A percentile compares a stretch with the other conserved stretches of the same genome.
Evolutionary conservation across 1,140 invertebrate genomes (phyloP).

Genomic region (Odontomachus brunneus): DNA sequence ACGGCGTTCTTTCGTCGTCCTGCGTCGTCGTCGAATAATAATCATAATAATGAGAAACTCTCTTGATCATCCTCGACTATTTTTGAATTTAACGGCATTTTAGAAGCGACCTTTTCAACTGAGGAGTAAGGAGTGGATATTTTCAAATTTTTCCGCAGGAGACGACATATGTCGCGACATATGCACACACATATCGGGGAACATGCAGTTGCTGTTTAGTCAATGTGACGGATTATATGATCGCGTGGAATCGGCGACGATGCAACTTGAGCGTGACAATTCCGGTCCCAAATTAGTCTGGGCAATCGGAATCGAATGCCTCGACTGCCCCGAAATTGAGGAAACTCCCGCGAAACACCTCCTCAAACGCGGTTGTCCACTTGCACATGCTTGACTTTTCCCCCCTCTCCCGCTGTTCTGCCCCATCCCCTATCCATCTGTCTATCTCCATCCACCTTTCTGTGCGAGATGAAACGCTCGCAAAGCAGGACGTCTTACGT

Average conservation of each 20-base stretch:
- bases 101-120: not conserved
- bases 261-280: slow-evolving; percentile 18
- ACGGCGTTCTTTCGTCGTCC: slow-evolving; percentile 72
- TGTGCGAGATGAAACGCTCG: slow-evolving; percentile 30
- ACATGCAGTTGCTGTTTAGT: not conserved
- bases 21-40: slow-evolving; percentile 52
- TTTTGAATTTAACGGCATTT: slow-evolving; percentile 36
- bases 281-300: slow-evolving; percentile 9
- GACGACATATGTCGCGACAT: too few species aligned
- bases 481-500: slow-evolving; percentile 36
- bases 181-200: not conserved
- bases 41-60: slow-evolving; percentile 64
- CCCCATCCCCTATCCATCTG: slow-evolving; percentile 10
- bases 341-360: not conserved
- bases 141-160: not conserved
- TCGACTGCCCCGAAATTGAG: not conserved
- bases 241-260: not conserved
- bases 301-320: slow-evolving; percentile 31
- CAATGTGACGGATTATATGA: not conserved
- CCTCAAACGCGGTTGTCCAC: slow-evolving; percentile 21
- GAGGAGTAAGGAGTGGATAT: not conserved
- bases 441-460: slow-evolving; percentile 25
- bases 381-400: slow-evolving; percentile 41
- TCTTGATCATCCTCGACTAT: slow-evolving; percentile 41
- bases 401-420: not conserved